Conservation (phyloP, 1,140 invertebrate species). For the Lucilia sericata region DNA sequence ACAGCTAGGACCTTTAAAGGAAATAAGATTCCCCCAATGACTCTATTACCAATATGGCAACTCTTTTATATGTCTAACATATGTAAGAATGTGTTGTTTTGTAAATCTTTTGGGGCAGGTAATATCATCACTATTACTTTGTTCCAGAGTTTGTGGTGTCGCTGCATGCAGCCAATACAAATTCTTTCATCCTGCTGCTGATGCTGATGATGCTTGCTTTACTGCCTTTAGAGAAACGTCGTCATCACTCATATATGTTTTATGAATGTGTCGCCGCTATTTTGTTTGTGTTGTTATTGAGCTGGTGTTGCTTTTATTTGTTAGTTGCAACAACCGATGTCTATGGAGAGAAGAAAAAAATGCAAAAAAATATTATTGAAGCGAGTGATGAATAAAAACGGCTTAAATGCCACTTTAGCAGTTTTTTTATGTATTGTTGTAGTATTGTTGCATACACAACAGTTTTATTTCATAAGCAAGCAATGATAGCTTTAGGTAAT, state of each 20-base stretch:
- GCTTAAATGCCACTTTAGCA: slow-evolving; percentile 33
- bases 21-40: too few relatives aligned
- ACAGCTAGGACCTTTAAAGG: too few relatives aligned
- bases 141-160: background rate
- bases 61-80: too few relatives aligned
- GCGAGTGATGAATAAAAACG: slow-evolving; percentile 37
- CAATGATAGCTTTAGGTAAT: slow-evolving; percentile 36
- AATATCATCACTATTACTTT: slow-evolving; percentile 19
- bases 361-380: background rate
- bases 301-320: background rate
- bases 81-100: too few relatives aligned
- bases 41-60: too few relatives aligned
- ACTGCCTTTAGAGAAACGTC: slow-evolving; percentile 11
- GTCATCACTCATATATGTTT: slow-evolving; percentile 28
- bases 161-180: background rate
- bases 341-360: background rate
- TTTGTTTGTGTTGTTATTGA: background rate
- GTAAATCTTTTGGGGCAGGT: slow-evolving; percentile 10
- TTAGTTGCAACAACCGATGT: background rate
- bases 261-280: slow-evolving; percentile 1
- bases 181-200: too few relatives aligned
- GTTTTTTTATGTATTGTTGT: background rate
- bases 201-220: too few relatives aligned
- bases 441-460: background rate
- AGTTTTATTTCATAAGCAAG: slow-evolving; percentile 29